Base-by-base conservation (phyloP, 1,140 invertebrate species). In the Episyrphus balteatus region DNA sequence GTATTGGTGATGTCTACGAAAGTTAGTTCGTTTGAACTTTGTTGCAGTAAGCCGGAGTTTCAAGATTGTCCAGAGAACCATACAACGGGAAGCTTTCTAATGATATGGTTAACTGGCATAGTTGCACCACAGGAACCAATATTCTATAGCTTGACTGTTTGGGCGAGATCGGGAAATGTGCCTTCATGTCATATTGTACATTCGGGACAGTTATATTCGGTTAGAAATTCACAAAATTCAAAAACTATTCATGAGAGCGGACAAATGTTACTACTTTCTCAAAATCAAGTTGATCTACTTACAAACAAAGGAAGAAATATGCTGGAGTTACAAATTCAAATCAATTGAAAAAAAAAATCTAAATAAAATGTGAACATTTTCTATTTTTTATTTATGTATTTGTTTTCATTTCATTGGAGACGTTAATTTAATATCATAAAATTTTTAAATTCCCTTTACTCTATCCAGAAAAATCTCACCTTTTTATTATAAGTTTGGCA, bases 1-100 rank as follows among this genome's bases (percentile, higher is more conserved):
- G 26, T 62, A 0, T 34, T 62, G 14, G 51, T 64, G 2, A 64
- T 64, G 61, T 51, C 51, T 2, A 39, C 52, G 5, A 57, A 59
- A 0, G 8, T 58, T 5, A 41, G 42, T 8, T 1, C 54, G 1
- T 17, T 42, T 6, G 48, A 59, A 1, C 21, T 51, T 8, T 51
- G 47, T 19, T 26, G 38, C 15, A 9, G 6, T 2, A 8, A n/a
- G 10, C 0, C 31, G 31, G 7, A 15, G 21, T 11, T 3, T 10
- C 2, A 17, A 19, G 0, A 19, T 39, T 9, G 14, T 14, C 14
- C 7, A 36, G 2, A 11, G 13, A 42, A 14, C 3, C 19, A 0
- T 47, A 53, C 8, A 17, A 18, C 0, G 47, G 61, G 14, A n/a
- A n/a, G n/a, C n/a, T 38, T 53, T 17, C 48, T 54, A 26, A 33